Evolutionary conservation across 2,888 invertebrate genomes (phyloP).

Genomic region (Polymixis flavicincta): DNA sequence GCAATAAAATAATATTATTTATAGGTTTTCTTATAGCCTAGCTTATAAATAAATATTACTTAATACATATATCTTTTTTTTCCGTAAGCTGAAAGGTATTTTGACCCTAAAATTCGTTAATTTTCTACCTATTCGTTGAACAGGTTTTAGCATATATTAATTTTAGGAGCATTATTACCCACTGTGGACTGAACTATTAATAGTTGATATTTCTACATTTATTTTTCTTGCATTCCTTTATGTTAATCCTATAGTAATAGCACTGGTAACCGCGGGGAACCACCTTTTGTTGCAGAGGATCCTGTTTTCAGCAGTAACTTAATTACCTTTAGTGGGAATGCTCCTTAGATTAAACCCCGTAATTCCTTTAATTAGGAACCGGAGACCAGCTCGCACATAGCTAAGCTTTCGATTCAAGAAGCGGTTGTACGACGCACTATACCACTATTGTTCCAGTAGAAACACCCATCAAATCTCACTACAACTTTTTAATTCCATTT

Average conservation of each 20-base stretch:
- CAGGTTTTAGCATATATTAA: constrained; percentile 11
- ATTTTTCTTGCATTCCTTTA: neutral
- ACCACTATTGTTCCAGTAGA: neutral
- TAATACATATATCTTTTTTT: too few species aligned
- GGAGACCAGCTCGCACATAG: neutral
- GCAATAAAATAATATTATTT: constrained; percentile 13
- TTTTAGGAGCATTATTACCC: neutral
- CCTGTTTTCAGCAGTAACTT: neutral
- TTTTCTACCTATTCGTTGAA: neutral
- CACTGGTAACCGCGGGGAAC: too few species aligned
- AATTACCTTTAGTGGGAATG: neutral
- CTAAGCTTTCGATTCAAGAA: neutral
- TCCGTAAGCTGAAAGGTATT: neutral
- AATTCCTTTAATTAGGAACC: neutral
- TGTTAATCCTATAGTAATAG: neutral
- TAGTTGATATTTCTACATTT: neutral
- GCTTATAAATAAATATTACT: neutral
- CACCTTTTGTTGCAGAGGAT: neutral
- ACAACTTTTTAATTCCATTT: neutral
- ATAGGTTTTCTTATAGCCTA: neutral
- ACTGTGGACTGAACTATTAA: constrained; percentile 2
- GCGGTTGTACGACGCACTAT: too few species aligned
- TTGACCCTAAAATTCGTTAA: constrained; percentile 20
- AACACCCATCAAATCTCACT: neutral
- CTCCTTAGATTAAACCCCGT: neutral